Evolutionary conservation across 2,888 invertebrate genomes (phyloP), one percentile per base, ranked within the genome.

Genomic region (Limulus polyphemus): DNA sequence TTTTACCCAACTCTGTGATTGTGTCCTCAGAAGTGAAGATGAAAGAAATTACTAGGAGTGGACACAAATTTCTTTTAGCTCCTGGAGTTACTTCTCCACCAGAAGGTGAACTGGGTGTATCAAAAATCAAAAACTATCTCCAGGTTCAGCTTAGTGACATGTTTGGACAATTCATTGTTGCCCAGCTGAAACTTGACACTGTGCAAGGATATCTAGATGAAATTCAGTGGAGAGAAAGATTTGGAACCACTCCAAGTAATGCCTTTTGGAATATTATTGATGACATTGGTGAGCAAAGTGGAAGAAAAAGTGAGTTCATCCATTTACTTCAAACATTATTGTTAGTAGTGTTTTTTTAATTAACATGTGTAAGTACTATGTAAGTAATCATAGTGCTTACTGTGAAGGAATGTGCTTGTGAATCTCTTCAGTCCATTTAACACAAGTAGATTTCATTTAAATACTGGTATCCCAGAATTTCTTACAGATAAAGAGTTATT

Each of bases 151-250:
- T 69, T 1, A 55, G 56, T 11, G 52, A 51, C 9, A 62, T 65
- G 59, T 65, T 70, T 61, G 61, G 61, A 10, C 57, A 56, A 32
- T 56, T 64, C 32, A 59, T 54, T 5, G 49, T 60, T 14, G 51
- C 52, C 5, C 47, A 56, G 10, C 77, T 92, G 0, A 89, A 88
- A 2, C 80, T 88, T 56, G 87, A 87, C 76, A 88, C 90, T 74
- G 90, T 92, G 71, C 92, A 92, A 75, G 90, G 90, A 75, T 91
- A 91, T 75, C 77, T 92, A 67, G 91, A 92, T 74, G 92, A 92
- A 73, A 77, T 92, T 16, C 86, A 90, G 12, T 92, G 92, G 91
- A 81, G 92, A 62, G 91, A 92, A 75, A 84, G 86, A 73, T 91
- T 83, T 73, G 91, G 90, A 0, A 81, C 83, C 7, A 84, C 87